phyloP scores from a whole-genome alignment of 2,113 vertebrate genomes.

The Seriola rivoliana region DNA sequence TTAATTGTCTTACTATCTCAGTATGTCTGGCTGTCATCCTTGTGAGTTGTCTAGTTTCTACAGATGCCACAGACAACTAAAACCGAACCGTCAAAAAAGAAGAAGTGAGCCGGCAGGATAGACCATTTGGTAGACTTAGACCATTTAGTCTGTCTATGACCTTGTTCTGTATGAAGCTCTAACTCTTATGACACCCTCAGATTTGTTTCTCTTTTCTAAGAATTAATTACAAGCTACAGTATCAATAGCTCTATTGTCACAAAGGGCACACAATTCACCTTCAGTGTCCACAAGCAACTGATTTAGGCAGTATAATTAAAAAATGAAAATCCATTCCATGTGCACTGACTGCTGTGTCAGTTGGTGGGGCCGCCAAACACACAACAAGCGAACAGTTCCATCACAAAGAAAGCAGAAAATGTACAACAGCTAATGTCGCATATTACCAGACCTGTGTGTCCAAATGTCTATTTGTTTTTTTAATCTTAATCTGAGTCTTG shows the following conservation, averaged over 20 bases:
- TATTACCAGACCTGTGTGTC: background rate
- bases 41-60: background rate
- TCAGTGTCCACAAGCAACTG: background rate
- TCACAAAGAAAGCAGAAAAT: background rate
- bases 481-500: too few relatives aligned
- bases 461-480: background rate
- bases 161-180: background rate
- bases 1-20: constrained; percentile 2
- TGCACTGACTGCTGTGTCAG: background rate
- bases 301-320: background rate
- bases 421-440: background rate
- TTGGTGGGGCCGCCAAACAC: background rate
- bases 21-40: background rate
- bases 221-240: background rate
- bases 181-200: background rate
- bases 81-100: background rate
- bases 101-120: background rate
- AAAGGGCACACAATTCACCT: too few relatives aligned
- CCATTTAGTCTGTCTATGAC: background rate
- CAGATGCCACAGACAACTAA: constrained; percentile 7
- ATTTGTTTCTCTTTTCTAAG: background rate
- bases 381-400: background rate
- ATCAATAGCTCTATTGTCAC: background rate
- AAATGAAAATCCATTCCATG: background rate
- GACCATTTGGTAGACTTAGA: background rate